These are phyloP conservation scores for Opisthograptis luteolata DNA, from an alignment of 2,888 invertebrate genomes.

Conservation along the genomic window DNA sequence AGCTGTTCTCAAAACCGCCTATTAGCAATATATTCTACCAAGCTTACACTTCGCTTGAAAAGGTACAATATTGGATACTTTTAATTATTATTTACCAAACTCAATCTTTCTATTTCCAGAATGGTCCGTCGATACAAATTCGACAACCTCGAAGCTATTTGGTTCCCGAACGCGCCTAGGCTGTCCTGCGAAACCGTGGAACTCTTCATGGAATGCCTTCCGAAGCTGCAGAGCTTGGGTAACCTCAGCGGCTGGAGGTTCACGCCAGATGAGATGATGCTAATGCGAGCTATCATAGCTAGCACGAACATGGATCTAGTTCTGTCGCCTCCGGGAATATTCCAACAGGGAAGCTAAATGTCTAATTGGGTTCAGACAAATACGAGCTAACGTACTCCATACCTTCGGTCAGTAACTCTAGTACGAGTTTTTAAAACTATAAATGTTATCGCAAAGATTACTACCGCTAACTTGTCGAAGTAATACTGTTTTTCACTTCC, in stretches of 20 bases:
- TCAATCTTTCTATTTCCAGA: conserved; percentile 64
- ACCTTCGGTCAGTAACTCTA: too few relatives aligned
- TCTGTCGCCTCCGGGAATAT: conserved; percentile 85
- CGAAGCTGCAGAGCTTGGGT: conserved; percentile 86
- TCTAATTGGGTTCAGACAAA: conserved; percentile 12
- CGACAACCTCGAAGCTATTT: conserved; percentile 86
- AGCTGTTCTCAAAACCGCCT: too few relatives aligned
- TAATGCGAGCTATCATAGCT: conserved; percentile 86
- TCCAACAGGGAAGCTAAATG: conserved; percentile 66
- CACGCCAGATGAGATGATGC: conserved; percentile 87
- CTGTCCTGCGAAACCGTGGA: conserved; percentile 86
- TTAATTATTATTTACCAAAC: not conserved
- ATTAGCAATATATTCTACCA: too few relatives aligned
- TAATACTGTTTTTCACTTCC: too few relatives aligned
- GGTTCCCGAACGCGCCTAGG: conserved; percentile 88
- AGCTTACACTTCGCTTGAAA: too few relatives aligned
- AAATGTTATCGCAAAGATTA: too few relatives aligned
- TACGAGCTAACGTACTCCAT: too few relatives aligned
- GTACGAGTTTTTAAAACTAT: too few relatives aligned
- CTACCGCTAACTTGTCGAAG: too few relatives aligned
- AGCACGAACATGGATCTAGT: conserved; percentile 87
- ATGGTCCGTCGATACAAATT: conserved; percentile 87
- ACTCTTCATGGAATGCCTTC: conserved; percentile 87
- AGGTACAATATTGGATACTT: too few relatives aligned
- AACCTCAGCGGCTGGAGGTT: conserved; percentile 88